phyloP scores from a whole-genome alignment of 2,113 vertebrate genomes.

The Festucalex cinctus region DNA sequence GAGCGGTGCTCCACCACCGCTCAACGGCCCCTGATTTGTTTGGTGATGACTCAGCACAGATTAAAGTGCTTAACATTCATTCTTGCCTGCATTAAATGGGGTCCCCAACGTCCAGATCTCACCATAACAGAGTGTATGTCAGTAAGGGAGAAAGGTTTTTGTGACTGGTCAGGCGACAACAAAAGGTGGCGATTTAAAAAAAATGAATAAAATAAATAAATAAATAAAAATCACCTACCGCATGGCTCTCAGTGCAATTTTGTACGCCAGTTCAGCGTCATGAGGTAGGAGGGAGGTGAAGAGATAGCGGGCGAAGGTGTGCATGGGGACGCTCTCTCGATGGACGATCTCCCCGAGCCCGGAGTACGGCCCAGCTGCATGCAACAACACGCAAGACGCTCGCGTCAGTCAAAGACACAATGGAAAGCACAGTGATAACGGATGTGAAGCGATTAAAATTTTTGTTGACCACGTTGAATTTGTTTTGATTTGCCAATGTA shows the following conservation, averaged over 20 bases:
- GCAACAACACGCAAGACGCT: neutral
- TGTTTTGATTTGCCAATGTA: too few relatives aligned
- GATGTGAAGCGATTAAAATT: too few relatives aligned
- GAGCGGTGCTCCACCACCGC: neutral
- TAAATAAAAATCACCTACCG: conserved; percentile 75
- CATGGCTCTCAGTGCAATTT: conserved; percentile 99
- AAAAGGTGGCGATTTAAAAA: too few relatives aligned
- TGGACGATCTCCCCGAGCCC: conserved; percentile 96
- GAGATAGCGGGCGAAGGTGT: conserved; percentile 99
- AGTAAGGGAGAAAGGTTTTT: neutral
- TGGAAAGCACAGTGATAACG: neutral
- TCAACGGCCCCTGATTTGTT: neutral
- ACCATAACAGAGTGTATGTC: neutral
- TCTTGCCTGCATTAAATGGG: neutral
- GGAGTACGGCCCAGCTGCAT: conserved; percentile 91
- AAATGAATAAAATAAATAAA: neutral
- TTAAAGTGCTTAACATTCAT: conserved; percentile 7
- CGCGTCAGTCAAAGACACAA: conserved; percentile 2
- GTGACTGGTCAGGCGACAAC: neutral
- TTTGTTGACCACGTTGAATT: too few relatives aligned
- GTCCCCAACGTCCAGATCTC: neutral
- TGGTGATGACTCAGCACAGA: neutral
- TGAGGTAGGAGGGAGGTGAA: conserved; percentile 99
- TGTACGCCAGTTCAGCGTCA: conserved; percentile 99
- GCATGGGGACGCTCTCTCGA: conserved; percentile 99